Percentiles rank a stretch among this genome's conserved stretches.
phyloP scores from a whole-genome alignment of 2,797 vertebrate species.

The Cyclopterus lumpus region DNA sequence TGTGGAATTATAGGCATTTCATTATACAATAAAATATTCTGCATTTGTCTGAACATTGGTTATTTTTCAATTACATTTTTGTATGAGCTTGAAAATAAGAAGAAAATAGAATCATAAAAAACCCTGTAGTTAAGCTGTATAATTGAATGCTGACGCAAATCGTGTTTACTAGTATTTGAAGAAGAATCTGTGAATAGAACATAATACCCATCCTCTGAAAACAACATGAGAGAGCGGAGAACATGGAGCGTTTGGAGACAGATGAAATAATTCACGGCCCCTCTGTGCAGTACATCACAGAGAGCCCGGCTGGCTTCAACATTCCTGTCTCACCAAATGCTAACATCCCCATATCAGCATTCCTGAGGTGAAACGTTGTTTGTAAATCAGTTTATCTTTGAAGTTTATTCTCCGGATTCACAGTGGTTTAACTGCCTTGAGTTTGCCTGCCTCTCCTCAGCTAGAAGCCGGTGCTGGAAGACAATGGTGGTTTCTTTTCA shows the following conservation, averaged over 20 bases:
- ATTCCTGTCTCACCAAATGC: conserved; percentile 47
- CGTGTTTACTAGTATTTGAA: conserved; percentile 20
- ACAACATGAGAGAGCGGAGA: conserved; percentile 21
- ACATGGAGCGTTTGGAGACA: conserved; percentile 24
- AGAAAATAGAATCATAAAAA: not conserved
- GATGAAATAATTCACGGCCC: conserved; percentile 44
- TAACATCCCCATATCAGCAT: conserved; percentile 61
- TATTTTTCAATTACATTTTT: conserved; percentile 8
- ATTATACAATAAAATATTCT: not conserved
- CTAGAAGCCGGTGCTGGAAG: conserved; percentile 5
- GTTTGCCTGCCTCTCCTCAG: conserved; percentile 25
- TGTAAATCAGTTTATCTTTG: conserved; percentile 74
- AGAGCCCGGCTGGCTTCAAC: conserved; percentile 33
- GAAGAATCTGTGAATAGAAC: conserved; percentile 30
- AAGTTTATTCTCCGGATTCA: conserved; percentile 65
- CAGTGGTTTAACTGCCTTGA: conserved; percentile 41
- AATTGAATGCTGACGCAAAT: conserved; percentile 6
- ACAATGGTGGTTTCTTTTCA: not conserved
- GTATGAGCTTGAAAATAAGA: not conserved
- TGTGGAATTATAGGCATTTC: conserved; percentile 1
- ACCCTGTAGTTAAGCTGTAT: not conserved
- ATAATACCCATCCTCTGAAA: conserved; percentile 19
- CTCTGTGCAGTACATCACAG: conserved; percentile 51
- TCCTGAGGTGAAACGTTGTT: conserved; percentile 57
- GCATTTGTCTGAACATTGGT: not conserved